Base-by-base conservation (phyloP, 1,140 invertebrate species). In the Eriocheir sinensis region DNA sequence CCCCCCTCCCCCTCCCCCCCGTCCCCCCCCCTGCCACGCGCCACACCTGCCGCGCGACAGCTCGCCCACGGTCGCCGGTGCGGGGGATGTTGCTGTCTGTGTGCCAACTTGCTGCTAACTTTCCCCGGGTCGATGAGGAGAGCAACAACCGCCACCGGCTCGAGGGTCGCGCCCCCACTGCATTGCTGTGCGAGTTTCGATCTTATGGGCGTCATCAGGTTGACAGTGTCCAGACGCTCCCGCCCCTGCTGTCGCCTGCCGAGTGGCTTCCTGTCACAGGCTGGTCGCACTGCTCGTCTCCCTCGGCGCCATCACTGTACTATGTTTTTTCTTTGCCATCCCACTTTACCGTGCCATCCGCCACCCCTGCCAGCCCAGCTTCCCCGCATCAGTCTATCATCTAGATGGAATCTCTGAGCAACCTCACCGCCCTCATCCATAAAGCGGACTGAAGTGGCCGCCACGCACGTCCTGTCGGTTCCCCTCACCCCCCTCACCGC, bases 101-200 rank as follows among this genome's bases (percentile, higher is more conserved):
- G 36, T 32, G 80, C 72, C 91, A 80, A 81, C 36, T 81, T 92
- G 72, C 91, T 92, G 34, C 91, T 38, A 92, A 92, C 91, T 92
- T 92, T 44, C 72, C 91, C 36, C 34, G 91, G 91, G 91, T 92
- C 91, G 91, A 92, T 92, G 72, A 81, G 40, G 21, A 81, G 91
- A 81, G 91, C 91, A 36, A 81, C 91, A 92, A 81, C 91, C 36
- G 91, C 36, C 72, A 79, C 60, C 12, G 32, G 30, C 91, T 79
- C 41, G 38, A 92, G 41, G 91, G 91, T 92, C 91, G 91, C 41
- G 41, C 81, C 79, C 38, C n/a, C 36, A 2, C 32, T 81, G 38
- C n/a, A 38, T 81, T 44, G 80, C 21, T 81, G 91, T 79, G 41
- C 3, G 91, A 81, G 34, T 92, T 36, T 32, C 91, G 48, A 21